phyloP scores from a whole-genome alignment of 2,113 vertebrate genomes.

The Murina feae region DNA sequence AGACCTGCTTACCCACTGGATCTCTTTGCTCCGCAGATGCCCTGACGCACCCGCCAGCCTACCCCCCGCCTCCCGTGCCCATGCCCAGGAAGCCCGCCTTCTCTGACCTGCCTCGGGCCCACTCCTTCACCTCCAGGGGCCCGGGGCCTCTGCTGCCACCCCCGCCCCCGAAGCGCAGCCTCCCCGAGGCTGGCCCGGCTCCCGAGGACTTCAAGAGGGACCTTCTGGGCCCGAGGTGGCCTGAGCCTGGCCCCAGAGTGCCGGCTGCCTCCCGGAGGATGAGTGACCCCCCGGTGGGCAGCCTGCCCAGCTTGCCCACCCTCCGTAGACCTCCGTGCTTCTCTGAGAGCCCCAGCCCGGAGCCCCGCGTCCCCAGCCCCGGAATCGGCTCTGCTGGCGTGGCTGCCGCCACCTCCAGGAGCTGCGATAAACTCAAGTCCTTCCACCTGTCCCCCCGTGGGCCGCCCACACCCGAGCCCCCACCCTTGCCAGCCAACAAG shows the following conservation, averaged over 20 bases:
- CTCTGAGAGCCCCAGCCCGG: slow-evolving; percentile 28
- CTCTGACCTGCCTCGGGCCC: slow-evolving; percentile 57
- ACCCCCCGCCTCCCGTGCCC: slow-evolving; percentile 92
- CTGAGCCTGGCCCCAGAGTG: slow-evolving; percentile 45
- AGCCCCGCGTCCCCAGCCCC: slow-evolving; percentile 42
- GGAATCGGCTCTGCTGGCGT: background rate
- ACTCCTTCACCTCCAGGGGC: slow-evolving; percentile 75
- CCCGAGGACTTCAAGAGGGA: slow-evolving; percentile 73
- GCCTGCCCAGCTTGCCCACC: slow-evolving; percentile 42
- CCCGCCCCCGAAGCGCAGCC: slow-evolving; percentile 74
- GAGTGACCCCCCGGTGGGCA: slow-evolving; percentile 50
- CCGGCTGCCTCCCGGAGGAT: slow-evolving; percentile 26
- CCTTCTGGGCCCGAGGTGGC: slow-evolving; percentile 2
- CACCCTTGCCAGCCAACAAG: slow-evolving; percentile 77
- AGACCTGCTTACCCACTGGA: background rate
- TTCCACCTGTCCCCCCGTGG: slow-evolving; percentile 75
- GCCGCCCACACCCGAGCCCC: slow-evolving; percentile 29
- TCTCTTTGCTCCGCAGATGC: slow-evolving; percentile 63
- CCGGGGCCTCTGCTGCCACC: slow-evolving; percentile 68
- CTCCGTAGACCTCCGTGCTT: slow-evolving; percentile 62
- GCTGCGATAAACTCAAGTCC: slow-evolving; percentile 75
- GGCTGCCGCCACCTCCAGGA: slow-evolving; percentile 45
- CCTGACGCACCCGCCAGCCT: slow-evolving; percentile 86
- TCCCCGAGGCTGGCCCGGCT: slow-evolving; percentile 54
- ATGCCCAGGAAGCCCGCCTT: slow-evolving; percentile 62